Conservation (phyloP, 2,113 vertebrate species). For the Periophthalmus modestus region DNA sequence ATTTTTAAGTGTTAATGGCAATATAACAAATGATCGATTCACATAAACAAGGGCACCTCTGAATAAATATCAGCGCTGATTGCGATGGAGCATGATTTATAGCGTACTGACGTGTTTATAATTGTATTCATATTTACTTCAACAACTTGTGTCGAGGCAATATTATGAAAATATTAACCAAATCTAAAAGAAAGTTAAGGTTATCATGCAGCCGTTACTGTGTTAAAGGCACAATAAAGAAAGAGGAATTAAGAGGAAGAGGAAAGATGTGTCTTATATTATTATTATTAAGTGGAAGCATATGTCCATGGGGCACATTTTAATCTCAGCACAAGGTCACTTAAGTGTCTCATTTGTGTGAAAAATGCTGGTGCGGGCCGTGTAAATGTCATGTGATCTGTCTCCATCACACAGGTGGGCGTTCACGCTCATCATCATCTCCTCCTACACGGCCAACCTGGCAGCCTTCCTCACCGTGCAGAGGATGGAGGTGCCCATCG, state of each 20-base stretch:
- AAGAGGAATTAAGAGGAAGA: conserved; percentile 23
- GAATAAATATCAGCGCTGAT: background rate
- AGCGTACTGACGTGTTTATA: background rate
- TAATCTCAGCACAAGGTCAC: conserved; percentile 23
- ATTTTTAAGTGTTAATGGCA: background rate
- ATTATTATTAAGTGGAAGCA: conserved; percentile 30
- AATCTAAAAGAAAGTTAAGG: conserved; percentile 23
- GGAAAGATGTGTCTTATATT: conserved; percentile 12
- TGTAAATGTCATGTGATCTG: background rate
- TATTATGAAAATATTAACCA: background rate
- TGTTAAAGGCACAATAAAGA: conserved; percentile 37
- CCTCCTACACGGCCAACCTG: conserved; percentile 94
- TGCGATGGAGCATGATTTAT: background rate
- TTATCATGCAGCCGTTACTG: conserved; percentile 23
- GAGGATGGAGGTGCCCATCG: conserved; percentile 94
- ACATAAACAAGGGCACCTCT: background rate
- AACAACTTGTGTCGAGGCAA: background rate
- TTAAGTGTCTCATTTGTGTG: conserved; percentile 6
- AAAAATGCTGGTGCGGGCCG: background rate
- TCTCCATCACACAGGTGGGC: conserved; percentile 83
- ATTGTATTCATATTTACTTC: background rate
- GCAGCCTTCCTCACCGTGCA: conserved; percentile 94
- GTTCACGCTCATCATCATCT: conserved; percentile 96
- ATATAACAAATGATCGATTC: background rate
- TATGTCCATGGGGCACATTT: conserved; percentile 30